Base-by-base conservation (phyloP, 2,797 vertebrate species). In the Pangasius krempfi region DNA sequence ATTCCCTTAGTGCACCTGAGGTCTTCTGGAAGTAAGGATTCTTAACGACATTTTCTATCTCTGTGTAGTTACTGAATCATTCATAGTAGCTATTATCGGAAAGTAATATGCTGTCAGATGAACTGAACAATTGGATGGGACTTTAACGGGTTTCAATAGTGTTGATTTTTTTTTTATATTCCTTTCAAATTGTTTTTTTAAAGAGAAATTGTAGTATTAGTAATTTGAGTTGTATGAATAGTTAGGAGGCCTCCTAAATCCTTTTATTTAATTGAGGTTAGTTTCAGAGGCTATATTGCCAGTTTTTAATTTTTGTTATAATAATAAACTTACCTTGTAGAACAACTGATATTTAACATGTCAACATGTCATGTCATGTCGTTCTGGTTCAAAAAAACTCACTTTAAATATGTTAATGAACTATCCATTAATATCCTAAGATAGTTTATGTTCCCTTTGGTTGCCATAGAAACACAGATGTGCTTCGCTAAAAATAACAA, bases 11-110 rank as follows among this genome's bases (percentile, higher is more conserved):
- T 18, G 95, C 97, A 85, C 92, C 96, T 0, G 97, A 97, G 89
- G 90, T 93, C 0, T 98, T 98, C 93, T 97, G 97, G 97, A 97
- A 97, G 97, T 97, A 94, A 96, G 97, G 92, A 40, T 37, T 37
- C 7, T 54, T 8, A 5, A 0, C 0, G 1, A 25, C 14, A 47
- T 84, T 82, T 37, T 3, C 44, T 50, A 20, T 50, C 50, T 66
- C 27, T 12, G 4, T 84, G 18, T 66, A 30, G 25, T 30, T 84
- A 66, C 25, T 68, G 44, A n/a, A 6, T 83, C 18, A 81, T 44
- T 66, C 30, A 30, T 20, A 60, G 1, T 18, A 18, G 13, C n/a
- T 44, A 44, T 40, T n/a, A 60, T 27, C 40, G 10, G 25, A 30
- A 82, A 82, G 22, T 9, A 80, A 58, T 20, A 18, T 54, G 30